Base-by-base conservation (phyloP, 2,888 invertebrate species). In the Lysandra coridon region DNA sequence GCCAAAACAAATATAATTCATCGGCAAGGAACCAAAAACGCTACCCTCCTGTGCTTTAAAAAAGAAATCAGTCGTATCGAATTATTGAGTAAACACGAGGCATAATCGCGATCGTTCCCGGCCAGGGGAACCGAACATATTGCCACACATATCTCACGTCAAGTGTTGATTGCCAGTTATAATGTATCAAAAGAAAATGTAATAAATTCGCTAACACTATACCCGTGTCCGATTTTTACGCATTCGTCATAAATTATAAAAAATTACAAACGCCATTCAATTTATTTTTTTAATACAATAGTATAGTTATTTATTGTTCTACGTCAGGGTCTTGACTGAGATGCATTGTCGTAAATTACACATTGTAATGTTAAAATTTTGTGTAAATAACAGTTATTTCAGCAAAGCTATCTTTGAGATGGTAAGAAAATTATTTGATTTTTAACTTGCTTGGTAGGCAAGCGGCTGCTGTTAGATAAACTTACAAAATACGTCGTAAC, bases 1-100 rank as follows among this genome's bases (percentile, higher is more conserved):
- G 2, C 14, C 49, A 49, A 49, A 49, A 60, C 60, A 17, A 4
- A 5, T n/a, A 60, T 60, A n/a, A n/a, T 7, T 4, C 4, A 33
- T 4, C 30, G 4, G 30, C 33, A 37, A n/a, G 10, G 4, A 17
- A 44, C 6, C 4, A 33, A 78, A 79, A 73, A 82, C 88, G 89
- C 88, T 80, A 4, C n/a, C 12, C 83, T 78, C 87, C 83, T 76
- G 23, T 86, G 2, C 23, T 83, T 89, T 86, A 78, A 1, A 78
- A 73, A 83, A 84, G 57, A 30, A 84, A 82, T 85, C 82, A 82
- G 87, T 89, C 90, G 90, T 90, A 92, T 93, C 94, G 93, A 93
- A 94, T 94, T 94, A 94, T 94, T 93, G 92, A 92, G 93, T 93
- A 94, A 94, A 94, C 93, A 94, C 91, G 89, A 88, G 86, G 84